Evolutionary conservation across 2,888 invertebrate species (phyloP), one percentile per base, ranked within the genome.

Genomic region (Zonitis immaculata): DNA sequence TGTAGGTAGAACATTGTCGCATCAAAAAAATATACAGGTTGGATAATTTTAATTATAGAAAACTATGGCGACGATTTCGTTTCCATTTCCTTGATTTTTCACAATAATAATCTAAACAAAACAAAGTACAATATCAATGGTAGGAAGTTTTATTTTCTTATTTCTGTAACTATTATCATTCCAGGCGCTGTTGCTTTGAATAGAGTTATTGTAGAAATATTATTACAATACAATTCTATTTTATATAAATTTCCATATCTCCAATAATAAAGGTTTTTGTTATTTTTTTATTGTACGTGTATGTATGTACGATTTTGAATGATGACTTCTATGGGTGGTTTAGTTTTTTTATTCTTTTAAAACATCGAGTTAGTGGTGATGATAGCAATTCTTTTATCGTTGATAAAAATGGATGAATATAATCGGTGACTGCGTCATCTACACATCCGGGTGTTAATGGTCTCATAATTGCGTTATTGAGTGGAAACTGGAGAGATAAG

Each of bases 401-500:
- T 42, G 54, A 58, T 54, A 58, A 56, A 56, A 58, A 51, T 55
- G 58, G 60, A 56, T 54, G 47, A 57, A 35, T 35, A 54, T 57
- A 64, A 62, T 62, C 64, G 62, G 59, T 49, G 63, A 61, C 60
- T 64, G 66, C n/a, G n/a, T 66, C 67, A 64, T 66, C 62, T 60
- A 62, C 66, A 66, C 64, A 60, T 62, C 54, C 52, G 58, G 54
- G 57, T 60, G 66, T 62, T 69, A 70, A 69, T 66, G 66, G 70
- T 64, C 63, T 63, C 65, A 61, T 70, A 73, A 74, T 74, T 73
- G 73, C 68, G 70, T 73, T 74, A 74, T 74, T 74, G 73, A 72
- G 72, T 70, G 74, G 71, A 73, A 74, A 73, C 66, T 69, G 59
- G 66, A 50, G 62, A 66, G 74, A 74, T 74, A 74, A 73, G 74